phyloP scores from a whole-genome alignment of 2,113 vertebrate genomes.

The Bagarius yarrelli region DNA sequence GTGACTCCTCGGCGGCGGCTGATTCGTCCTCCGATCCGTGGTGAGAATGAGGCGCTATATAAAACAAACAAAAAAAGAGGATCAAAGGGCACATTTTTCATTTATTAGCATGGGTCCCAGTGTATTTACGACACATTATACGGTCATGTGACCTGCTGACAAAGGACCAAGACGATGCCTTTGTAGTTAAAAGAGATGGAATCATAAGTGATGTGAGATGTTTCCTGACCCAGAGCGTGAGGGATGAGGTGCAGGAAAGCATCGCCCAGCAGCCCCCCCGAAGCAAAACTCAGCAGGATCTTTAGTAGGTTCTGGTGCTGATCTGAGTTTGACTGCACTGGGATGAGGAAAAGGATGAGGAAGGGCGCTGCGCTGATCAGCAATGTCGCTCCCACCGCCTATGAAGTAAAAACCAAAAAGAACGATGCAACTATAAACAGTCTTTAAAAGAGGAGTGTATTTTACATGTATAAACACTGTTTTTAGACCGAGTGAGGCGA shows the following conservation, averaged over 20 bases:
- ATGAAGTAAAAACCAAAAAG: background rate
- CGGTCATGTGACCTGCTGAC: background rate
- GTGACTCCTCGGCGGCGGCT: slow-evolving; percentile 50
- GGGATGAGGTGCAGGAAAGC: slow-evolving; percentile 92
- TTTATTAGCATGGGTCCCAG: background rate
- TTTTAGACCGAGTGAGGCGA: too few species aligned
- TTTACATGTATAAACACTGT: too few species aligned
- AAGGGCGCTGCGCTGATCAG: slow-evolving; percentile 87
- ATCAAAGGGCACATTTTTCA: background rate
- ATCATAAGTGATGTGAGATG: too few species aligned
- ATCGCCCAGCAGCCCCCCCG: slow-evolving; percentile 85
- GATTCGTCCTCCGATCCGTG: slow-evolving; percentile 60
- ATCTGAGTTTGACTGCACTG: slow-evolving; percentile 85
- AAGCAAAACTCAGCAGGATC: slow-evolving; percentile 87
- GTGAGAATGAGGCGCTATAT: slow-evolving; percentile 78
- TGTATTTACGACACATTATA: background rate
- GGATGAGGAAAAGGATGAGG: slow-evolving; percentile 88
- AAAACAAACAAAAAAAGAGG: background rate
- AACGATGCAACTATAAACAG: background rate
- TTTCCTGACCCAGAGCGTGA: slow-evolving; percentile 78
- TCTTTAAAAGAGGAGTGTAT: too few species aligned
- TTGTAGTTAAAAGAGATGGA: too few species aligned
- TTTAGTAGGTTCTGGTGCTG: slow-evolving; percentile 84
- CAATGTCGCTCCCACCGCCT: slow-evolving; percentile 85
- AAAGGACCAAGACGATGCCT: too few species aligned